Conservation (phyloP, 1,140 invertebrate species). For the Lepidurus packardi region DNA sequence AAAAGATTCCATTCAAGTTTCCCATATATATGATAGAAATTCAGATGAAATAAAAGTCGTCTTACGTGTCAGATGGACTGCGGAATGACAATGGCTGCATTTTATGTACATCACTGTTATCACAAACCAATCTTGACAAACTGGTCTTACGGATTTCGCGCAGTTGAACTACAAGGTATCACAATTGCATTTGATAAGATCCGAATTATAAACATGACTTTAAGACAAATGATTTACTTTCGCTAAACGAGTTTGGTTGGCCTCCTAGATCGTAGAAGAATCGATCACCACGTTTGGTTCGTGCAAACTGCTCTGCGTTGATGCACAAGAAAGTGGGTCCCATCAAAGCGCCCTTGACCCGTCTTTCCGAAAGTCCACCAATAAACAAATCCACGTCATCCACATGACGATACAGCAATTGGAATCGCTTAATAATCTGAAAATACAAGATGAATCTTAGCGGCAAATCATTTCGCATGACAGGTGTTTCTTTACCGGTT, state of each 20-base stretch:
- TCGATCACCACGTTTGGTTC: slow-evolving; percentile 41
- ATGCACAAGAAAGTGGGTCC: slow-evolving; percentile 46
- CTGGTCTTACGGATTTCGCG: slow-evolving; percentile 74
- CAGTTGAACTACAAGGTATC: slow-evolving; percentile 62
- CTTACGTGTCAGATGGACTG: slow-evolving; percentile 45
- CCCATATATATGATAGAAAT: neutral
- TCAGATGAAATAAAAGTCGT: slow-evolving; percentile 36
- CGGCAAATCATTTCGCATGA: neutral
- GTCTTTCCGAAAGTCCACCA: slow-evolving; percentile 42
- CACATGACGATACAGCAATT: slow-evolving; percentile 39
- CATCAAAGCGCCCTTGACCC: slow-evolving; percentile 43
- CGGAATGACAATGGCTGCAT: slow-evolving; percentile 52
- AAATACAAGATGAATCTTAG: slow-evolving; percentile 24
- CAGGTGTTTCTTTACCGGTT: slow-evolving; percentile 14
- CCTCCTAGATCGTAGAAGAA: slow-evolving; percentile 44
- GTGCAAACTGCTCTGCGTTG: slow-evolving; percentile 43
- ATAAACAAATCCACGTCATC: slow-evolving; percentile 46
- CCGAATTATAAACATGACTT: neutral
- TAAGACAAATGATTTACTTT: slow-evolving; percentile 37
- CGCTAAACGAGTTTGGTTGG: slow-evolving; percentile 42
- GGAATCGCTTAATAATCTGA: slow-evolving; percentile 37
- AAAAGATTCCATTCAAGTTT: neutral
- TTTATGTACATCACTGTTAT: slow-evolving; percentile 64
- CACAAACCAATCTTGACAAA: slow-evolving; percentile 77
- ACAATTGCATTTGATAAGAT: slow-evolving; percentile 28